Conservation (phyloP, 2,888 invertebrate genomes). For the Drosophila anomelani region DNA sequence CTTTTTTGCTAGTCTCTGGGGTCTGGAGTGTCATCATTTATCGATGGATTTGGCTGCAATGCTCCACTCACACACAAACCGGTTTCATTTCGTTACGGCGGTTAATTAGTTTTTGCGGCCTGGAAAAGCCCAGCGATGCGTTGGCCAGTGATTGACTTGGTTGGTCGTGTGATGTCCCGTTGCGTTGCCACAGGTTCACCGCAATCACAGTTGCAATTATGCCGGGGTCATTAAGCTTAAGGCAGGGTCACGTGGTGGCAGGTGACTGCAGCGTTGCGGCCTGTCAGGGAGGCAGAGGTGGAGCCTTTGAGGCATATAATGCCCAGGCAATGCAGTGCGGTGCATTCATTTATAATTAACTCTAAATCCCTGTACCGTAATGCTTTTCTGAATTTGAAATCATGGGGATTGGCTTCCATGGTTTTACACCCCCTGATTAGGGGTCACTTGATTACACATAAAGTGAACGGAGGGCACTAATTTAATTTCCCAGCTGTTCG, state of each 20-base stretch:
- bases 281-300: not conserved
- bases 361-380: constrained; percentile 5
- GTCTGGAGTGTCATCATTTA: constrained; percentile 65
- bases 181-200: constrained; percentile 30
- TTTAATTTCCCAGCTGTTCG: not conserved
- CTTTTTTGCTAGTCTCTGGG: constrained; percentile 30
- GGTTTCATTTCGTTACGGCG: constrained; percentile 46
- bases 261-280: constrained; percentile 9
- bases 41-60: constrained; percentile 63
- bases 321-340: constrained; percentile 2
- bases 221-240: constrained; percentile 65
- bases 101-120: constrained; percentile 75
- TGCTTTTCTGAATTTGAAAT: constrained; percentile 23
- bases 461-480: not conserved
- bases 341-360: constrained; percentile 38
- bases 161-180: constrained; percentile 56
- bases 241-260: constrained; percentile 10
- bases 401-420: constrained; percentile 2
- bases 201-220: constrained; percentile 73
- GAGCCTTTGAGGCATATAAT: constrained; percentile 12
- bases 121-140: constrained; percentile 55
- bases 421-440: not conserved
- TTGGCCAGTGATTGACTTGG: constrained; percentile 65
- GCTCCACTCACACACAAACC: constrained; percentile 28
- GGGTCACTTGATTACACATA: not conserved